Conservation (phyloP, 2,113 vertebrate genomes). For the Colistium nudipinnis region DNA sequence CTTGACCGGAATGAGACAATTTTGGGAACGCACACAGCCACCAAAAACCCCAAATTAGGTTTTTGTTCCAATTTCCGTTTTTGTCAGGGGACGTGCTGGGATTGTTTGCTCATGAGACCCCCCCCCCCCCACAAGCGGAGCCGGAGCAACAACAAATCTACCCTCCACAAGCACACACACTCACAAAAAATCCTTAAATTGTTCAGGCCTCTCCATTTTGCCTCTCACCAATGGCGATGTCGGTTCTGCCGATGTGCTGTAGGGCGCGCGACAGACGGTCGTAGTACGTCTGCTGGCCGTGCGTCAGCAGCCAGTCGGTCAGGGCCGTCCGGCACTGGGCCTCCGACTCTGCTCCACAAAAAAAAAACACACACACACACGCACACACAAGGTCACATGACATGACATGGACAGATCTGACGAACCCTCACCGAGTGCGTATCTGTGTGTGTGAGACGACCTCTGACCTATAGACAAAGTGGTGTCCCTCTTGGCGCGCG, state of each 20-base stretch:
- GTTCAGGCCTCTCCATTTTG: no score
- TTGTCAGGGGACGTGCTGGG: conserved; percentile 57
- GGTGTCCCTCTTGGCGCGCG: conserved; percentile 51
- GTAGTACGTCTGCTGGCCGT: conserved; percentile 72
- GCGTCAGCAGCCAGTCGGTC: conserved; percentile 72
- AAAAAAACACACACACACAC: no score
- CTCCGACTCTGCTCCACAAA: conserved; percentile 62
- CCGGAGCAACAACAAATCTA: no score
- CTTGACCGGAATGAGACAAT: conserved; percentile 58
- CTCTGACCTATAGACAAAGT: conserved; percentile 46
- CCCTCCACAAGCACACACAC: no score
- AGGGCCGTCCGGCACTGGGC: conserved; percentile 65
- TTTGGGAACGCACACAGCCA: conserved; percentile 41
- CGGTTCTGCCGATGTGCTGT: conserved; percentile 77
- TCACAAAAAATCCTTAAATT: no score
- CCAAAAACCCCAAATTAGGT: conserved; percentile 37
- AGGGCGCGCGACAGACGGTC: conserved; percentile 77
- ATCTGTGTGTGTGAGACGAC: background rate
- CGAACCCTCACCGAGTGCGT: no score
- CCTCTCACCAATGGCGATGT: conserved; percentile 78
- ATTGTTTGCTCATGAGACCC: conserved; percentile 49
- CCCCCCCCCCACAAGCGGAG: no score
- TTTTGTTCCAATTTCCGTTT: conserved; percentile 66
- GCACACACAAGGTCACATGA: background rate
- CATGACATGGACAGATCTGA: no score